Evolutionary conservation across 2,888 invertebrate species (phyloP).

Genomic region (Elaeidobius kamerunicus): DNA sequence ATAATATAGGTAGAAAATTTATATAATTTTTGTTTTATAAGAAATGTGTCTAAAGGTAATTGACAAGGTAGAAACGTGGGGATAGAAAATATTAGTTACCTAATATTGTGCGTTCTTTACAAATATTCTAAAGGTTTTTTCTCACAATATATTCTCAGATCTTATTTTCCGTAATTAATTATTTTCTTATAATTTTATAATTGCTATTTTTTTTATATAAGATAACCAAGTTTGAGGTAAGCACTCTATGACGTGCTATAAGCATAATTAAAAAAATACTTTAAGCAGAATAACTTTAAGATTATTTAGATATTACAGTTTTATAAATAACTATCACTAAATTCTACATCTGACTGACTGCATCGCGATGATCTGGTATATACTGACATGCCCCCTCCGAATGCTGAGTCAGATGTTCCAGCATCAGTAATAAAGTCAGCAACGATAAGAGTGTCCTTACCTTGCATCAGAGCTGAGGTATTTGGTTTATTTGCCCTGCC

Average conservation of each 20-base stretch:
- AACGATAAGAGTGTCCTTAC: slow-evolving; percentile 71
- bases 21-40: no score
- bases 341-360: slow-evolving; percentile 83
- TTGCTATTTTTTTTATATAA: background rate
- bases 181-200: background rate
- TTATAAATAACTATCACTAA: slow-evolving; percentile 83
- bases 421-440: slow-evolving; percentile 75
- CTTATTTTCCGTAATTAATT: no score
- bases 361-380: slow-evolving; percentile 80
- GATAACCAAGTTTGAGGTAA: background rate
- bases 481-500: slow-evolving; percentile 42
- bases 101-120: no score
- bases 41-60: background rate
- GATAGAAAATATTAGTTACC: no score
- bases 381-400: slow-evolving; percentile 63
- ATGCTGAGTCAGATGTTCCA: slow-evolving; percentile 74
- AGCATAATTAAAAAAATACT: background rate
- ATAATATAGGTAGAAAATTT: no score
- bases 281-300: background rate
- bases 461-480: slow-evolving; percentile 59
- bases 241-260: background rate
- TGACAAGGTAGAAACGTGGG: no score
- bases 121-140: no score
- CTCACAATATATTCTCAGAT: no score
- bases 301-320: background rate